These are phyloP conservation scores for Sinocyclocheilus grahami DNA, from an alignment of 2,113 vertebrate species.

Conservation along the genomic window DNA sequence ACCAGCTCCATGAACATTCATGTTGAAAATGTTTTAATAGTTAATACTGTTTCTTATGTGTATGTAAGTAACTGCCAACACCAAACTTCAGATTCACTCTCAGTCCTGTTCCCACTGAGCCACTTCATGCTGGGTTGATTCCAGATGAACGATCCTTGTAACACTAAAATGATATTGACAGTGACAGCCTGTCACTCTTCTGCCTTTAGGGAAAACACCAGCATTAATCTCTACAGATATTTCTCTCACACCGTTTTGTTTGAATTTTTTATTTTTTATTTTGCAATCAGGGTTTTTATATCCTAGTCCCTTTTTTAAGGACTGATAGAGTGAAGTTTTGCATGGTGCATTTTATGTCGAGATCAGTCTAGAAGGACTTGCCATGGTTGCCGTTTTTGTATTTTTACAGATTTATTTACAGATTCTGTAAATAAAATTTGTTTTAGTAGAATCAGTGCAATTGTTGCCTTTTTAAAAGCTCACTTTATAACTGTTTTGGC, in stretches of 20 bases:
- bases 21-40: slow-evolving; percentile 1
- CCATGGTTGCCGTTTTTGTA: slow-evolving; percentile 31
- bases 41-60: background rate
- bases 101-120: background rate
- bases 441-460: background rate
- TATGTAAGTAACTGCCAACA: background rate
- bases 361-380: slow-evolving; percentile 12
- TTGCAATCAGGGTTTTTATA: slow-evolving; percentile 1
- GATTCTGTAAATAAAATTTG: slow-evolving; percentile 45
- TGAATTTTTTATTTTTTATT: background rate
- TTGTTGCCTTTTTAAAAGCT: background rate
- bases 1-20: slow-evolving; percentile 1
- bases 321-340: background rate
- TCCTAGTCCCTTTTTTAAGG: slow-evolving; percentile 4
- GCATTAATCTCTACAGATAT: slow-evolving; percentile 32
- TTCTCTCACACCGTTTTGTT: background rate
- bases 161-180: background rate
- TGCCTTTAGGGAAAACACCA: slow-evolving; percentile 33
- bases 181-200: slow-evolving; percentile 7
- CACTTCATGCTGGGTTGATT: background rate
- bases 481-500: background rate
- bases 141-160: no score
- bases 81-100: background rate
- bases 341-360: background rate
- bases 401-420: slow-evolving; percentile 48